Evolutionary conservation across 1,140 invertebrate genomes (phyloP).

Genomic region (Solen grandis): DNA sequence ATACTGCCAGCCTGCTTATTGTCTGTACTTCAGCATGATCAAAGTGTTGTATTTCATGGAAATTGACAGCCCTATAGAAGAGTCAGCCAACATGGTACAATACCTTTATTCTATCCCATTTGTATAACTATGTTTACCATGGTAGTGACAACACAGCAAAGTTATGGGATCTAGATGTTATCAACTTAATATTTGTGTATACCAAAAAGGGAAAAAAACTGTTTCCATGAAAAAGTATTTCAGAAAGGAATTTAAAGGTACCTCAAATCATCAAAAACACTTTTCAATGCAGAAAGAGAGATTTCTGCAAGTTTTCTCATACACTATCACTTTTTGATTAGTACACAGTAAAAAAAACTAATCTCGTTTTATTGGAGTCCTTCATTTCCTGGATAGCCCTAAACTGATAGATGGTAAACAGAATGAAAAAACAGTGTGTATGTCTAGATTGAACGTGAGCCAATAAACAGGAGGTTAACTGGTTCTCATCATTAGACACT

Average conservation of each 20-base stretch:
- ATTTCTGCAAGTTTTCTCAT: too few species aligned
- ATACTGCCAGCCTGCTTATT: too few species aligned
- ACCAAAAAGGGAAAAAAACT: too few species aligned
- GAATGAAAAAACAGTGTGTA: too few species aligned
- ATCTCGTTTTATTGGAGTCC: too few species aligned
- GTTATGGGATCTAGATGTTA: constrained; percentile 10
- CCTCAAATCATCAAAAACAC: too few species aligned
- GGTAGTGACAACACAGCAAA: constrained; percentile 9
- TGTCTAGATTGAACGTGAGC: neutral
- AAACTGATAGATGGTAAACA: neutral
- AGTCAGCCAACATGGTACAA: constrained; percentile 38
- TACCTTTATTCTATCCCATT: constrained; percentile 20
- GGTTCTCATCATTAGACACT: neutral
- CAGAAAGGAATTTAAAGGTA: too few species aligned
- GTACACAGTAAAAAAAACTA: neutral
- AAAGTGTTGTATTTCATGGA: constrained; percentile 36
- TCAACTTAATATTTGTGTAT: too few species aligned
- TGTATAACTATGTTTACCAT: constrained; percentile 26
- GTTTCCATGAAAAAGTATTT: too few species aligned
- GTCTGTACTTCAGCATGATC: too few species aligned
- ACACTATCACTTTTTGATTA: neutral
- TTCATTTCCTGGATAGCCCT: neutral
- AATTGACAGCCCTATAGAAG: constrained; percentile 9
- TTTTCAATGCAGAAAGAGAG: too few species aligned
- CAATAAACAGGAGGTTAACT: neutral